Evolutionary conservation across 30 jellyfish, hydroid and myxozoan genomes (phyloP).

Genomic region (Rhopilema esculentum): DNA sequence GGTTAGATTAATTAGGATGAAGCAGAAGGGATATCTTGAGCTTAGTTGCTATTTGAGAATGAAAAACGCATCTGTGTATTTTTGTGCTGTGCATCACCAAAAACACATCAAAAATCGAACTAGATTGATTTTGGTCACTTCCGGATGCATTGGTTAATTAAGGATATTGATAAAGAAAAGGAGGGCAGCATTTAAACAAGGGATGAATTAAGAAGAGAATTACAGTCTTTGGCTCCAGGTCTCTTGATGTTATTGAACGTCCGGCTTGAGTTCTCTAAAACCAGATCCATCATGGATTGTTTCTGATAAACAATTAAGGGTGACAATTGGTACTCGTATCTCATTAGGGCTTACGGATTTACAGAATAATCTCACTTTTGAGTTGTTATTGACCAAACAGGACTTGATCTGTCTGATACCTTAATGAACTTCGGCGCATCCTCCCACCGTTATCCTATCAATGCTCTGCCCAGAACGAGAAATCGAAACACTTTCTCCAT

Average conservation of each 20-base stretch:
- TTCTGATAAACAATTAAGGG: background rate
- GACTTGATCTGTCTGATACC: constrained; percentile 20
- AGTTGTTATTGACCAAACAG: constrained; percentile 53
- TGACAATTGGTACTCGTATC: constrained; percentile 10
- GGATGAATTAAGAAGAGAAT: background rate
- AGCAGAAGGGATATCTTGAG: background rate
- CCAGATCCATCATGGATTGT: constrained; percentile 18
- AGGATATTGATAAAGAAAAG: background rate
- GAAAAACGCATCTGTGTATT: background rate
- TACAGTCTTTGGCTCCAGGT: background rate
- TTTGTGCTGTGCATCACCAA: background rate
- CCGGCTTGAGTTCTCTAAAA: constrained; percentile 44
- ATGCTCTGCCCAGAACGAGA: background rate
- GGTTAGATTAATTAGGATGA: background rate
- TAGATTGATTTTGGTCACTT: background rate
- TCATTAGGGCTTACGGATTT: constrained; percentile 30
- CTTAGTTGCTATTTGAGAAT: background rate
- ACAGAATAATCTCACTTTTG: constrained; percentile 28
- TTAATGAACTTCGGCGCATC: constrained; percentile 7
- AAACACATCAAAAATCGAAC: background rate
- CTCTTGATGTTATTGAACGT: constrained; percentile 11
- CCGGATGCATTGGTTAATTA: constrained; percentile 17
- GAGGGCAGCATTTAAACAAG: background rate
- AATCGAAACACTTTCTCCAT: constrained; percentile 17
- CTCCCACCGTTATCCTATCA: constrained; percentile 16